Evolutionary conservation across 2,797 vertebrate species (phyloP), one percentile per base, ranked within the genome.

Genomic region (Naso thynnoides): DNA sequence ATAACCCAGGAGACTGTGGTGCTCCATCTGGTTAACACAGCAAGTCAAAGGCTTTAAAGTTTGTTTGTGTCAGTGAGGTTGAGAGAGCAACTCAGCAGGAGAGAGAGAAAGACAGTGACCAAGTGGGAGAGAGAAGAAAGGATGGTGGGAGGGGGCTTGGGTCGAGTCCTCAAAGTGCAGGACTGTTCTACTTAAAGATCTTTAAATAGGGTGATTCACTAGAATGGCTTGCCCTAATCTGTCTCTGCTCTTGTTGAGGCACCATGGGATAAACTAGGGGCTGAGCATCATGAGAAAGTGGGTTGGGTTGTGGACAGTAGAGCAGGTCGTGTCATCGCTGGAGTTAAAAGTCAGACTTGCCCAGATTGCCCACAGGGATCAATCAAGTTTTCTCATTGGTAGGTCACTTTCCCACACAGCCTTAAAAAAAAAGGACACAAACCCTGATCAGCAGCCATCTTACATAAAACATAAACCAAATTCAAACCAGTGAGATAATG

Each of bases 101-200:
- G 57, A 52, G 56, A 79, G 19, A 68, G 49, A 49, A 55, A 69
- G 66, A 59, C 44, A 36, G 59, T 72, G 47, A 59, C 41, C 53
- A 38, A 69, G 53, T 76, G 57, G 33, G 52, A 66, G 53, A 21
- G 13, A 38, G 65, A 54, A 50, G 48, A 70, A 66, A 57, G 66
- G 61, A 36, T 19, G 55, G 71, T 47, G 62, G 63, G 72, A 59
- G 54, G 72, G 78, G 81, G 79, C 70, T 74, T 15, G 52, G 89
- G 92, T 91, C 68, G 64, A 90, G 89, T 91, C 86, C 91, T 93
- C 79, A 84, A 92, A 93, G 86, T 59, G 74, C 68, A 26, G 73
- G 79, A 84, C 82, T 94, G 92, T 90, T 93, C 93, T 84, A 94
- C 83, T 93, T 93, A 92, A 87, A 85, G 79, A 86, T 90, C 90